phyloP scores from a whole-genome alignment of 2,888 invertebrate species.

The Diplazon laetatorius region DNA sequence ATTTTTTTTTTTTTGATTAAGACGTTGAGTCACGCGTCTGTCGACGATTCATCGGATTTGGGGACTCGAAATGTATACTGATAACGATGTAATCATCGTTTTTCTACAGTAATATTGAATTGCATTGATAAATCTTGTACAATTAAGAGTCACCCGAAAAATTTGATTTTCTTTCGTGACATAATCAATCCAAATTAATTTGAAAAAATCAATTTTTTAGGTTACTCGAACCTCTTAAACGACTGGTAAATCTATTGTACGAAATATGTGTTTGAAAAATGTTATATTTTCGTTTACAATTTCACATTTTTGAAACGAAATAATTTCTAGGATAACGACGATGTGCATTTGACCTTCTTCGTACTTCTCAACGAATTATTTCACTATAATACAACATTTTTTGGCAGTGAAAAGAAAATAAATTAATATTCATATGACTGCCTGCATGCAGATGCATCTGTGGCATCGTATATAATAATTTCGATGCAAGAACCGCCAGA shows the following conservation, averaged over 20 bases:
- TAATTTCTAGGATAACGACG: constrained; percentile 5
- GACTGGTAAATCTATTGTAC: no score
- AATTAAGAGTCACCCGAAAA: no score
- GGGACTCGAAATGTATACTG: not conserved
- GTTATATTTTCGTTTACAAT: no score
- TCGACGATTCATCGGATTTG: not conserved
- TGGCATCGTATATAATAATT: constrained; percentile 29
- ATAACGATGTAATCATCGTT: no score
- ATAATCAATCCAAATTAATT: no score
- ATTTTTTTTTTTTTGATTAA: constrained; percentile 28
- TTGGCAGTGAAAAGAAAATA: not conserved
- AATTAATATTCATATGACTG: constrained; percentile 21
- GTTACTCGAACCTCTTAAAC: no score
- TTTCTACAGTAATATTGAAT: no score
- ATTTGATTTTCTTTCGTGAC: no score
- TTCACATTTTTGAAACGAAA: no score
- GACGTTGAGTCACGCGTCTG: constrained; percentile 12
- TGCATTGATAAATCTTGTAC: no score
- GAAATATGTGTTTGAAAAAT: no score
- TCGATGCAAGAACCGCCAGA: constrained; percentile 27
- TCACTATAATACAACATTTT: not conserved
- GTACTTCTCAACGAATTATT: constrained; percentile 23
- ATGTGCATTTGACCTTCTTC: constrained; percentile 15
- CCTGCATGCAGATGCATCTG: constrained; percentile 32
- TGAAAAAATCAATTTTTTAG: no score